Conservation (phyloP, 2,113 vertebrate genomes). For the Petrocephalus microphthalmus region DNA sequence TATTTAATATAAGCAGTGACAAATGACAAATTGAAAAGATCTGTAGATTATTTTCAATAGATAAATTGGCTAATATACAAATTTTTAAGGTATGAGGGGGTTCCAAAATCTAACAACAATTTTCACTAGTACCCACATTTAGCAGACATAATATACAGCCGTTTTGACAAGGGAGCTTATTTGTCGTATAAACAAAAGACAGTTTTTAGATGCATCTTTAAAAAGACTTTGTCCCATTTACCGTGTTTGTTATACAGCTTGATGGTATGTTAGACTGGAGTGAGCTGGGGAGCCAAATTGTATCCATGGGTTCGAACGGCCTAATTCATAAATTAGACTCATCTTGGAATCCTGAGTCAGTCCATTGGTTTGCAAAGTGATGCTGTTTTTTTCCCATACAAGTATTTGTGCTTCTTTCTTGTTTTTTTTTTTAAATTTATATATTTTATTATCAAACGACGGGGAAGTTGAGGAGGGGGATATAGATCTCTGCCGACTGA, state of each 20-base stretch:
- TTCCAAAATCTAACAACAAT: constrained; percentile 63
- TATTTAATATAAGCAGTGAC: constrained; percentile 42
- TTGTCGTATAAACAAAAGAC: constrained; percentile 42
- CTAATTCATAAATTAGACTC: constrained; percentile 20
- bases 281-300: constrained; percentile 36
- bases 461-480: constrained; percentile 42
- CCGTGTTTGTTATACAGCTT: constrained; percentile 19
- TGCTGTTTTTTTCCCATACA: constrained; percentile 72
- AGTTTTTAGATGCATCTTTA: constrained; percentile 40
- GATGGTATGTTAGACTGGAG: constrained; percentile 25
- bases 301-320: constrained; percentile 28
- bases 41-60: constrained; percentile 39
- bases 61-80: constrained; percentile 67
- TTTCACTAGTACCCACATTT: constrained; percentile 69
- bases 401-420: constrained; percentile 82
- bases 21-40: constrained; percentile 38
- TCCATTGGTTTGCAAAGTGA: constrained; percentile 79
- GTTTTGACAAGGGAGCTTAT: constrained; percentile 50
- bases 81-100: constrained; percentile 59
- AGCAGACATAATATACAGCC: constrained; percentile 71
- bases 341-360: constrained; percentile 70
- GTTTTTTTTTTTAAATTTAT: constrained; percentile 41
- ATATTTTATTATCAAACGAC: constrained; percentile 63
- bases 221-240: constrained; percentile 36
- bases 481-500: constrained; percentile 60